Conservation (phyloP, 2,888 invertebrate genomes). For the Oligia strigilis region DNA sequence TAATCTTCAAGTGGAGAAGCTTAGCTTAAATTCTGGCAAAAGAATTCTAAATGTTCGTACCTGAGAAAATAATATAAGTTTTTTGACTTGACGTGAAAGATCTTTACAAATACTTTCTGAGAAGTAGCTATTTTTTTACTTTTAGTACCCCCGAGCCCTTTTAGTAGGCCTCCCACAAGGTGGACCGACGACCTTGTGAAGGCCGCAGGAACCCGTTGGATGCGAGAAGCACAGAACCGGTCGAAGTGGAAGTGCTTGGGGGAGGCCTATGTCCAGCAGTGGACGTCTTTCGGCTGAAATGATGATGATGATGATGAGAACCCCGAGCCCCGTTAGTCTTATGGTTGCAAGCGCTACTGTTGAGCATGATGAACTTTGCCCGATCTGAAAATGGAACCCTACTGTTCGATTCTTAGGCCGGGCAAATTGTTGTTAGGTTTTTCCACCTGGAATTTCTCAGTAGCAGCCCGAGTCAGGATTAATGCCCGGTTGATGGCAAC, state of each 20-base stretch:
- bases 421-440: neutral
- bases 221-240: no score
- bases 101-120: neutral
- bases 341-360: neutral
- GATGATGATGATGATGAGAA: no score
- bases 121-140: neutral
- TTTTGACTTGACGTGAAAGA: neutral
- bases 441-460: neutral
- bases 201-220: no score
- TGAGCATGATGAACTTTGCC: neutral
- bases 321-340: neutral
- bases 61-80: neutral
- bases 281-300: no score
- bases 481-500: no score
- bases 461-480: neutral
- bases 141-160: neutral
- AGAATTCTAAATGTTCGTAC: neutral
- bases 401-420: no score
- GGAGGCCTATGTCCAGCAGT: no score
- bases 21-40: neutral
- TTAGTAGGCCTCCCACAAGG: no score
- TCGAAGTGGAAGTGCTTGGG: no score
- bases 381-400: neutral
- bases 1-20: neutral
- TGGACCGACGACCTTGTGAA: no score